Percentiles rank a stretch among this genome's conserved stretches.
These are phyloP conservation scores for Graphium colonna DNA, from an alignment of 2,888 invertebrate genomes.

Conservation along the genomic window DNA sequence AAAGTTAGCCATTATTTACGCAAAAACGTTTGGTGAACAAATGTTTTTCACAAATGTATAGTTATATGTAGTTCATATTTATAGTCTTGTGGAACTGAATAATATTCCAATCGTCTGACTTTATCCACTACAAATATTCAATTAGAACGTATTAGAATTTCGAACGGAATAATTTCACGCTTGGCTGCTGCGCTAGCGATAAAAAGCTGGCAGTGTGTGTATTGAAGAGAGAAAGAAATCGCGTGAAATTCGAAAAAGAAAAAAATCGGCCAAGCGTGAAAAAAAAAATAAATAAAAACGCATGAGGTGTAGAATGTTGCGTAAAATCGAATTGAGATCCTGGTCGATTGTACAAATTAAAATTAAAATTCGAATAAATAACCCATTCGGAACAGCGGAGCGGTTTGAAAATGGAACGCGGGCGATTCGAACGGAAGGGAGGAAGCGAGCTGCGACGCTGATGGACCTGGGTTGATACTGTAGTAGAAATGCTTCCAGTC, in stretches of 20 bases:
- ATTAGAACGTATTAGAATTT: not conserved
- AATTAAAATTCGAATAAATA: no score
- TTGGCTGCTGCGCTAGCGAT: not conserved
- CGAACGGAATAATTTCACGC: not conserved
- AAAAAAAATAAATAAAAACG: no score
- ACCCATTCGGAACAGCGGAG: not conserved
- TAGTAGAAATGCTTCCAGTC: conserved; percentile 99
- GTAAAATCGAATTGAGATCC: conserved; percentile 1
- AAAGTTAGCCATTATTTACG: not conserved
- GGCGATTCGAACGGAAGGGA: not conserved
- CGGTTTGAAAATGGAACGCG: not conserved
- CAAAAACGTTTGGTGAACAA: not conserved
- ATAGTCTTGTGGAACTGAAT: not conserved
- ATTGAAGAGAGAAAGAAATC: no score
- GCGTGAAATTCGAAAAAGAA: no score
- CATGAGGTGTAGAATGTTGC: no score
- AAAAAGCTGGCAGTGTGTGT: not conserved
- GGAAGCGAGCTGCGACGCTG: conserved; percentile 24
- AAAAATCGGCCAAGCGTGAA: not conserved
- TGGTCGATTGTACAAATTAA: no score
- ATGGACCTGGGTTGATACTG: conserved; percentile 96
- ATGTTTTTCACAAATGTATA: not conserved
- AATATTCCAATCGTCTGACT: no score
- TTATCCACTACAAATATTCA: no score
- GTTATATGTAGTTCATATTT: no score